phyloP scores from a whole-genome alignment of 2,797 vertebrate species.

The Pachyuromys duprasi region DNA sequence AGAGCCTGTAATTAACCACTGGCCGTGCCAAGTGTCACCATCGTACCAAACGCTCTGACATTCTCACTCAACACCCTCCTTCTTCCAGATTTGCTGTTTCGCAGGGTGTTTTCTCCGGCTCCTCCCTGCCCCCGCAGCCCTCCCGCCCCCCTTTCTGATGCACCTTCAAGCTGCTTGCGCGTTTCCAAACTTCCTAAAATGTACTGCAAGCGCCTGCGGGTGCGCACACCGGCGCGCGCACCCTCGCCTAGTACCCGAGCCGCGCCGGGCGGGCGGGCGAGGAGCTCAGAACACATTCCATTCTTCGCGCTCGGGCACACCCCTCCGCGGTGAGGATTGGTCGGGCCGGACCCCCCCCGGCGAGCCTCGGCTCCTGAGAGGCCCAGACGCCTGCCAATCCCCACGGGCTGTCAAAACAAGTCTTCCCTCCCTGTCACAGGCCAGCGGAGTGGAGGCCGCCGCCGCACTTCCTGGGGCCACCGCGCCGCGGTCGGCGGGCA shows the following conservation, averaged over 20 bases:
- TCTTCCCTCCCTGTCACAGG: conserved; percentile 83
- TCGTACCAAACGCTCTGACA: background rate
- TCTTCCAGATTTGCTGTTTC: conserved; percentile 22
- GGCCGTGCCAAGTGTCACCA: background rate
- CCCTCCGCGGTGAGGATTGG: conserved; percentile 80
- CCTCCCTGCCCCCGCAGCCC: background rate
- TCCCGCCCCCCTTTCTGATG: background rate
- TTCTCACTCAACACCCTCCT: background rate
- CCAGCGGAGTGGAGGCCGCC: conserved; percentile 69
- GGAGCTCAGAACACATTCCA: conserved; percentile 63
- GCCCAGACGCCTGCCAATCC: conserved; percentile 80
- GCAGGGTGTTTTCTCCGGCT: background rate
- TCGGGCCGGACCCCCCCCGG: background rate
- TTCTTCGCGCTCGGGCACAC: conserved; percentile 77
- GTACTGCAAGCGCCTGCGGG: background rate
- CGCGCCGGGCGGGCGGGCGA: background rate
- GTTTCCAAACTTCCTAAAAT: conserved; percentile 65
- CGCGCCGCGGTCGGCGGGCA: conserved; percentile 58
- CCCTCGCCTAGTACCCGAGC: background rate
- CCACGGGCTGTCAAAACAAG: conserved; percentile 85
- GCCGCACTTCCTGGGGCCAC: conserved; percentile 73
- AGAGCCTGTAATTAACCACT: conserved; percentile 13
- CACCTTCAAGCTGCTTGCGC: background rate
- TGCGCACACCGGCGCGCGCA: background rate
- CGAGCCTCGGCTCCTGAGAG: conserved; percentile 72